Evolutionary conservation across 2,888 invertebrate genomes (phyloP), one percentile per base, ranked within the genome.

Genomic region (Halocaridina rubra): DNA sequence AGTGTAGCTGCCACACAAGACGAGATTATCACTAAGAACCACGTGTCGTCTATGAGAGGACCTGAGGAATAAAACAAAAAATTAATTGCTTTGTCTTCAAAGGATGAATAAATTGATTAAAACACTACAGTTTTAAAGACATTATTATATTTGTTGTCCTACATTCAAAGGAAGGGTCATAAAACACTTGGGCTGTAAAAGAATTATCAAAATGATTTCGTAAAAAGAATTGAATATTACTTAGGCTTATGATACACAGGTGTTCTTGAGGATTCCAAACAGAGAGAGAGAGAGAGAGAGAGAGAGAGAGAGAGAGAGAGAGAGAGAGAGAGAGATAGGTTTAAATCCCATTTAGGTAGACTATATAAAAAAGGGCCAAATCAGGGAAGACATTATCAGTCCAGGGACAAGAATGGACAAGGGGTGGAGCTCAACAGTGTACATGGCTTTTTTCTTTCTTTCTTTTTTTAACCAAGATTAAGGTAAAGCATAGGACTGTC

Each of bases 1-100:
- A 96, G 93, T 53, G 96, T 93, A 22, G 96, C 95, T 3, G 95
- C 95, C 89, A 96, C 93, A 90, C 95, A 95, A 81, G 95, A 95
- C 0, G 95, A 95, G 89, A 96, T 94, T 85, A 96, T 91, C 61
- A 96, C 94, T 88, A 96, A 92, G 77, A 96, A 93, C 96, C 96
- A 96, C 0, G 96, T 95, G 90, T 96, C 95, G 89, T 96, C 96
- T 75, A 93, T 93, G 61, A 91, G 90, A 13, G 91, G 91, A n/a
- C 92, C 93, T 93, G 71, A 91, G 92, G 76, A 92, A 91, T 89
- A 92, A 92, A 4, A 16, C 24, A 77, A 5, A 69, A 19, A 10
- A 53, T 53, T 2, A 53, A 30, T 13, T 69, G 13, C 29, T n/a
- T n/a, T n/a, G n/a, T n/a, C n/a, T n/a, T n/a, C n/a, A n/a, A n/a